Conservation (phyloP, 1,140 invertebrate species). For the Drosophila mayri region DNA sequence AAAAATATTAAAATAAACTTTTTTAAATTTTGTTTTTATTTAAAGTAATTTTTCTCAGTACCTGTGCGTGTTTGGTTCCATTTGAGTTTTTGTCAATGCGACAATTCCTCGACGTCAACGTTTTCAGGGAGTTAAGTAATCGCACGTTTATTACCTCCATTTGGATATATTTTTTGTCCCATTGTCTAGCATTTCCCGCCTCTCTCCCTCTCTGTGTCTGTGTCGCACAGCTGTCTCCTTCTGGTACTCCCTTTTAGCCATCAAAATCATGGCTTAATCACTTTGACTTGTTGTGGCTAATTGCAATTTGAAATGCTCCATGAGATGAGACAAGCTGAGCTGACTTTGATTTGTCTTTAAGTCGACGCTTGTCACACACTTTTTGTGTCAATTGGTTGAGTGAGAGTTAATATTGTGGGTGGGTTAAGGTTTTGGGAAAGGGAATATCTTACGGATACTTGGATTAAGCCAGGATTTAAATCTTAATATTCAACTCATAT, state of each 20-base stretch:
- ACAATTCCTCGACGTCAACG: slow-evolving; percentile 38
- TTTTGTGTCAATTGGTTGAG: slow-evolving; percentile 34
- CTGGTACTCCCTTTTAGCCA: slow-evolving; percentile 15
- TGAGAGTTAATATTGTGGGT: neutral
- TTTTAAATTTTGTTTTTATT: neutral
- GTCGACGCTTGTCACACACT: slow-evolving; percentile 27
- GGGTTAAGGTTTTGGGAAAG: too few species aligned
- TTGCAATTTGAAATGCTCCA: slow-evolving; percentile 61
- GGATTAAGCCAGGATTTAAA: neutral
- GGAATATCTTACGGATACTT: neutral
- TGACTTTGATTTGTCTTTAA: slow-evolving; percentile 52
- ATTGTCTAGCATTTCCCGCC: neutral
- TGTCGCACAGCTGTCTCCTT: slow-evolving; percentile 2
- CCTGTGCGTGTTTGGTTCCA: slow-evolving; percentile 37
- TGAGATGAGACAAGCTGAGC: slow-evolving; percentile 40
- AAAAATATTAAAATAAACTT: neutral
- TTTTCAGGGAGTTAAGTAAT: slow-evolving; percentile 50
- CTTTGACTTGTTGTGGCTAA: slow-evolving; percentile 56
- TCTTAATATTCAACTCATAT: neutral
- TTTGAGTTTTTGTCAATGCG: slow-evolving; percentile 53
- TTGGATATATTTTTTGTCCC: slow-evolving; percentile 21
- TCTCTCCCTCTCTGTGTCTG: neutral
- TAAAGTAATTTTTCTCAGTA: neutral
- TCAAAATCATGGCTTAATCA: slow-evolving; percentile 57
- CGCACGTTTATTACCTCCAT: slow-evolving; percentile 58